phyloP scores from a whole-genome alignment of 2,797 vertebrate species.

The Pangasius sanitwongsei region DNA sequence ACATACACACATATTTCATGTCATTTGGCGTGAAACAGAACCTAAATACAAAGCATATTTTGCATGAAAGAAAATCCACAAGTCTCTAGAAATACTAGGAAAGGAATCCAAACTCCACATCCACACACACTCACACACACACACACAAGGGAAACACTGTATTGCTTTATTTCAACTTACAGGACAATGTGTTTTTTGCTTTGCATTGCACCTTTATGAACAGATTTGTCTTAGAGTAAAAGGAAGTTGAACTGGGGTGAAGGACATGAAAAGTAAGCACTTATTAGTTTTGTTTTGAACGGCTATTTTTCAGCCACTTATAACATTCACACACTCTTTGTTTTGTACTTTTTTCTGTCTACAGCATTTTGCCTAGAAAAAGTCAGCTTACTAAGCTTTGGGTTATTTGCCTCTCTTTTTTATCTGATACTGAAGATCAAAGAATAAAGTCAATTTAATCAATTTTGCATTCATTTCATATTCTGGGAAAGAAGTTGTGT shows the following conservation, averaged over 20 bases:
- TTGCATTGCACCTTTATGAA: constrained; percentile 30
- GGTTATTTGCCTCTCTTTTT: constrained; percentile 71
- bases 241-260: constrained; percentile 31
- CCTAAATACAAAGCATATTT: background rate
- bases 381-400: constrained; percentile 76
- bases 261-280: constrained; percentile 40
- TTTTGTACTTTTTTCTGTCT: constrained; percentile 80
- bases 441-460: constrained; percentile 81
- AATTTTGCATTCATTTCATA: constrained; percentile 84
- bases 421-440: constrained; percentile 82
- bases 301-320: constrained; percentile 84
- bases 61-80: background rate
- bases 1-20: background rate
- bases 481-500: constrained; percentile 69
- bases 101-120: background rate
- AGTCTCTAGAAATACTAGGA: background rate
- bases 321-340: constrained; percentile 73
- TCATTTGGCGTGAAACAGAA: background rate
- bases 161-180: constrained; percentile 81
- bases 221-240: constrained; percentile 41
- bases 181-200: constrained; percentile 49
- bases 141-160: background rate
- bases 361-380: constrained; percentile 73
- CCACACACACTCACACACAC: background rate
- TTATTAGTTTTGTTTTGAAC: constrained; percentile 71